These are phyloP conservation scores for Ephydatia muelleri DNA, from an alignment of 37 sponge, comb jelly and placozoan species.

Conservation along the genomic window DNA sequence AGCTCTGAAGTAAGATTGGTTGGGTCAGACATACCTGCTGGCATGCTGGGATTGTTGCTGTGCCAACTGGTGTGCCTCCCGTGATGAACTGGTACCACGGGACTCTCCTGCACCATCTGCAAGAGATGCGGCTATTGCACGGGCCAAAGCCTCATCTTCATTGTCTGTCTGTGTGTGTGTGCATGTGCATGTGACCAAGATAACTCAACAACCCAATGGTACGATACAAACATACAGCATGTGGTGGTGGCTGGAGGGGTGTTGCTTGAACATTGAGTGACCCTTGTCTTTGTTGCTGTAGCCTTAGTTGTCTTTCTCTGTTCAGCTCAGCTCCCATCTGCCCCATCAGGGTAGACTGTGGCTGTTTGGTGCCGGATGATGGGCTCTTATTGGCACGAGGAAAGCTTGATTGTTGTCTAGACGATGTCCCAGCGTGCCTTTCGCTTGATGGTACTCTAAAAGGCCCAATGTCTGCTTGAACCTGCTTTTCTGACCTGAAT, in stretches of 20 bases:
- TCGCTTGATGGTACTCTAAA: neutral
- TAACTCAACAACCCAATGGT: neutral
- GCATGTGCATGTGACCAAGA: slow-evolving; percentile 21
- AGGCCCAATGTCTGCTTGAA: neutral
- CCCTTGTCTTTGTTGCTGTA: slow-evolving; percentile 4
- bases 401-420: neutral
- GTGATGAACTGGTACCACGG: neutral
- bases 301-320: slow-evolving; percentile 42
- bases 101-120: slow-evolving; percentile 22
- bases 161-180: neutral
- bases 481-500: neutral
- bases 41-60: slow-evolving; percentile 54
- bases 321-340: slow-evolving; percentile 71
- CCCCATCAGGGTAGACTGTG: slow-evolving; percentile 44
- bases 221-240: neutral
- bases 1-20: neutral
- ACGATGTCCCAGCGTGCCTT: neutral
- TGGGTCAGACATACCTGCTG: slow-evolving; percentile 34
- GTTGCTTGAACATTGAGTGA: neutral
- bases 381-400: neutral
- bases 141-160: slow-evolving; percentile 79
- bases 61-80: neutral
- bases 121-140: slow-evolving; percentile 78
- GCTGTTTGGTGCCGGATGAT: neutral
- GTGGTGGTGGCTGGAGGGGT: neutral